Percentiles rank a stretch among this genome's conserved stretches.
Evolutionary conservation across 2,888 invertebrate genomes (phyloP).

Genomic region (Pyrrhia umbra): DNA sequence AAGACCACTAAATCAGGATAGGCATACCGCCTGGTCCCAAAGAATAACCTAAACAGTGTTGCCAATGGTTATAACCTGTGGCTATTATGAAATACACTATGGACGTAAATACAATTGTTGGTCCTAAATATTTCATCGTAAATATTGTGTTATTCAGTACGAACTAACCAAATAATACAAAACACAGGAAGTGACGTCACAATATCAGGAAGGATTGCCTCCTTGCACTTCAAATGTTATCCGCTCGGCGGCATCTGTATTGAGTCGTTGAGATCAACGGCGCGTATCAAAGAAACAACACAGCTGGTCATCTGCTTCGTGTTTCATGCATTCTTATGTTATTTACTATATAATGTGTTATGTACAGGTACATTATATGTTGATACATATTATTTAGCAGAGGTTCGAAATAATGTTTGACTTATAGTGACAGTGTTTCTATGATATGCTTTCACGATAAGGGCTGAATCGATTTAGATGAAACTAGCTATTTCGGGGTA

Average conservation of each 20-base stretch:
- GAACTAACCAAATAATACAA: background rate
- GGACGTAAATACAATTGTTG: background rate
- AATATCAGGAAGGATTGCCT: background rate
- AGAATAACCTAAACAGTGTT: no score
- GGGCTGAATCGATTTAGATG: no score
- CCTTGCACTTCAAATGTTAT: background rate
- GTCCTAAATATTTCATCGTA: background rate
- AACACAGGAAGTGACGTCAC: background rate
- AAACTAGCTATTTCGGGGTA: no score
- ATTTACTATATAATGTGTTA: background rate
- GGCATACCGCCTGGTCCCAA: no score
- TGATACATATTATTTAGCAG: no score
- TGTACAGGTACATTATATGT: background rate
- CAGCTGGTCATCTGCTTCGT: conserved; percentile 28
- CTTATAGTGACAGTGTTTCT: no score
- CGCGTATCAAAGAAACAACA: conserved; percentile 6
- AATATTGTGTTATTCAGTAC: background rate
- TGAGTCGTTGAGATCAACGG: background rate
- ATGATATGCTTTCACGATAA: no score
- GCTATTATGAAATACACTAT: no score
- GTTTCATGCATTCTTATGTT: conserved; percentile 5
- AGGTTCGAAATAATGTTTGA: no score
- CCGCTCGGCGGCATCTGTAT: background rate
- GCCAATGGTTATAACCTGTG: no score
- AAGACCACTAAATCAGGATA: no score